A percentile compares a stretch with the other conserved stretches of the same genome.
These are phyloP conservation scores for Equus quagga DNA, from an alignment of 2,113 vertebrate species.

Conservation along the genomic window DNA sequence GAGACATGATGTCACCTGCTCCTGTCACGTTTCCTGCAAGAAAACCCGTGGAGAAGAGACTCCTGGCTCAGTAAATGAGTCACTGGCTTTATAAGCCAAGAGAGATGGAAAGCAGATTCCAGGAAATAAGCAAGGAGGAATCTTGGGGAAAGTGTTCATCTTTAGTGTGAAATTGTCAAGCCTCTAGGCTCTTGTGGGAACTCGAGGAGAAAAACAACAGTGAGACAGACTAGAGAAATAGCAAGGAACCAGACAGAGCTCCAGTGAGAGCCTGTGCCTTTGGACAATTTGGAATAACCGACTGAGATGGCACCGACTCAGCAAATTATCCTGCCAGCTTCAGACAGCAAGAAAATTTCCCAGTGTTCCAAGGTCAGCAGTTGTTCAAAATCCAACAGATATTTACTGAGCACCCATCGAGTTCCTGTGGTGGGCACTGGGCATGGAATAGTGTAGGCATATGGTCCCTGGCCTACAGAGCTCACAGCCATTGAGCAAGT, in stretches of 20 bases:
- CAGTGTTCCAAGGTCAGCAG: neutral
- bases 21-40: constrained; percentile 62
- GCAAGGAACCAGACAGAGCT: neutral
- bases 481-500: neutral
- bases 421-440: neutral
- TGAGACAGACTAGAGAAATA: constrained; percentile 38
- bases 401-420: neutral
- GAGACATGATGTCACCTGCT: neutral
- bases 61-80: constrained; percentile 54
- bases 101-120: constrained; percentile 56
- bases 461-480: neutral
- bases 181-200: constrained; percentile 40
- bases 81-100: constrained; percentile 51
- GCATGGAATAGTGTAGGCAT: neutral
- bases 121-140: constrained; percentile 57
- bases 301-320: neutral
- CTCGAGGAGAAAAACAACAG: constrained; percentile 24
- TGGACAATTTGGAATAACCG: neutral
- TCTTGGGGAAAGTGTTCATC: constrained; percentile 51
- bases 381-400: neutral
- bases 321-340: neutral
- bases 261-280: neutral
- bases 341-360: neutral
- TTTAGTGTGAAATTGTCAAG: constrained; percentile 62
- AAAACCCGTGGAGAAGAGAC: neutral